phyloP scores from a whole-genome alignment of 2,113 vertebrate genomes.

The Cnemophilus loriae region DNA sequence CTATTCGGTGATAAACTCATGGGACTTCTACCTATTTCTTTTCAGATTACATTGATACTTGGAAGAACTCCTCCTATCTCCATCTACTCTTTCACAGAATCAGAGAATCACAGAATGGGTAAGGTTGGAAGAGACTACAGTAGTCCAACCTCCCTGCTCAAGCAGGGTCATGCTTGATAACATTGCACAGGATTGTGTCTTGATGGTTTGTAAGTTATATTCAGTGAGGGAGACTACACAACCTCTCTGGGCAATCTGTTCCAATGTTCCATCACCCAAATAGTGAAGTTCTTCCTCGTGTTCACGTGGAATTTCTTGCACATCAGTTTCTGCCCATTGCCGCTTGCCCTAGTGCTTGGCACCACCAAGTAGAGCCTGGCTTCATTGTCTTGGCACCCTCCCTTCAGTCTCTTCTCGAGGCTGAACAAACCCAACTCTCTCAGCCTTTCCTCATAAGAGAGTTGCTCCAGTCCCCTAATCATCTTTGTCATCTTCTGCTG shows the following conservation, averaged over 20 bases:
- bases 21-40: not conserved
- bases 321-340: not conserved
- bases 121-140: too few relatives aligned
- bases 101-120: not conserved
- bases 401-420: not conserved
- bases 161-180: fast-evolving
- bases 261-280: fast-evolving
- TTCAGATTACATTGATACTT: not conserved
- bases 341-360: not conserved
- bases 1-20: not conserved
- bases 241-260: not conserved
- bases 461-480: not conserved
- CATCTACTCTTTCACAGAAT: not conserved
- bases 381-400: not conserved
- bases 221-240: not conserved
- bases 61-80: not conserved
- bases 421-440: not conserved
- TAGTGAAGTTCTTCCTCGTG: not conserved
- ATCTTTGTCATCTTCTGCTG: not conserved
- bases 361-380: not conserved
- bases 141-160: too few relatives aligned
- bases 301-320: not conserved
- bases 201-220: not conserved
- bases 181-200: not conserved
- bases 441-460: not conserved